phyloP scores from a whole-genome alignment of 2,888 invertebrate genomes.

The Acholoe squamosa region DNA sequence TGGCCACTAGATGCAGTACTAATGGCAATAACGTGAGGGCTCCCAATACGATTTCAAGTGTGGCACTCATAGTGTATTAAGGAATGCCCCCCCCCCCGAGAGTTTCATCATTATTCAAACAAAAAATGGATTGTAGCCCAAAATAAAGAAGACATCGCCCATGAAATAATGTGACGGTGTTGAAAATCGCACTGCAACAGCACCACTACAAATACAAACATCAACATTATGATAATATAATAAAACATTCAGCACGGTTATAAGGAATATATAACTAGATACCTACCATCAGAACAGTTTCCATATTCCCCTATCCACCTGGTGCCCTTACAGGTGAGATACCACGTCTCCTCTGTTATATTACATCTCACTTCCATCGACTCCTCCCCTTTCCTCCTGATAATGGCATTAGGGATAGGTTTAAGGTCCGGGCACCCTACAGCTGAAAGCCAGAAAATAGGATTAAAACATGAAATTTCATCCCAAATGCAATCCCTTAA shows the following conservation, averaged over 20 bases:
- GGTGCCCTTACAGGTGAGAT: constrained; percentile 56
- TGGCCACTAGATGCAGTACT: too few relatives aligned
- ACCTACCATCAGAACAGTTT: constrained; percentile 56
- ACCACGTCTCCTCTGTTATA: constrained; percentile 50
- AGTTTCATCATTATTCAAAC: too few relatives aligned
- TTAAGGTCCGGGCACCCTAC: constrained; percentile 52
- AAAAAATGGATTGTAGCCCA: too few relatives aligned
- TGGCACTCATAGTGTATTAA: too few relatives aligned
- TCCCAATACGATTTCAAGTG: too few relatives aligned
- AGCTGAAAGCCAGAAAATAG: constrained; percentile 8
- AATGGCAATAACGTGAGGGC: too few relatives aligned
- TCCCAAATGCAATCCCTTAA: background rate
- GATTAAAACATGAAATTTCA: background rate
- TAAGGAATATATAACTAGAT: background rate
- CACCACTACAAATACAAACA: background rate
- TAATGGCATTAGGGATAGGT: constrained; percentile 46
- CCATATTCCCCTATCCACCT: constrained; percentile 58
- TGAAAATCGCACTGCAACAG: too few relatives aligned
- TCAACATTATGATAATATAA: background rate
- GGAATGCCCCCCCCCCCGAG: too few relatives aligned
- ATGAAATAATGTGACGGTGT: too few relatives aligned
- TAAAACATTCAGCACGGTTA: background rate
- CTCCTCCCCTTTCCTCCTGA: constrained; percentile 33
- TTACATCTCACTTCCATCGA: constrained; percentile 52
- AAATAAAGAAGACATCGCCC: too few relatives aligned